These are phyloP conservation scores for Scleropages formosus DNA, from an alignment of 2,797 vertebrate genomes.

Conservation along the genomic window DNA sequence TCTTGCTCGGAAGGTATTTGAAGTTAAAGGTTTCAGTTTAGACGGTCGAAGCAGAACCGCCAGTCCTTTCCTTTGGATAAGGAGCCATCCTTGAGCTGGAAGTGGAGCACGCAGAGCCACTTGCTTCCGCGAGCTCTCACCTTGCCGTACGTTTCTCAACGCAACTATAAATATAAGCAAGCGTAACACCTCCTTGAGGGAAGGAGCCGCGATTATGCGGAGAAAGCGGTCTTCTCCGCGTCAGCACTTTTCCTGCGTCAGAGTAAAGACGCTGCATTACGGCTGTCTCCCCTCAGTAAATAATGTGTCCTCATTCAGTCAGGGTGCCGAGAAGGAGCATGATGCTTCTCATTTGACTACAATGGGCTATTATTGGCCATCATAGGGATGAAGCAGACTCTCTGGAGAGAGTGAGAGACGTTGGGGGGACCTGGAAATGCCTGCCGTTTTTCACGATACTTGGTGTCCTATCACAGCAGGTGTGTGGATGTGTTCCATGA, in stretches of 20 bases:
- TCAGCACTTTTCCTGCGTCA: conserved; percentile 72
- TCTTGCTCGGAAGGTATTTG: background rate
- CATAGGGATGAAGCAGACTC: conserved; percentile 83
- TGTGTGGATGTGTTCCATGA: conserved; percentile 59
- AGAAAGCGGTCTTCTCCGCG: conserved; percentile 60
- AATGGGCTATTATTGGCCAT: conserved; percentile 87
- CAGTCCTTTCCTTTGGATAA: conserved; percentile 34
- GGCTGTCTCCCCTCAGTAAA: conserved; percentile 77
- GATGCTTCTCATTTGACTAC: conserved; percentile 72
- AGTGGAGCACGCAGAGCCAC: conserved; percentile 53
- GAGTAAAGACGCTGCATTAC: conserved; percentile 60
- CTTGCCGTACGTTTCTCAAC: conserved; percentile 61
- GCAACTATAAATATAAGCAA: conserved; percentile 71
- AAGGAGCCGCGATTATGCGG: conserved; percentile 67
- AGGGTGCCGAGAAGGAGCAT: conserved; percentile 73
- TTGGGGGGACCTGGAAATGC: conserved; percentile 80
- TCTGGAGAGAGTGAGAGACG: conserved; percentile 77
- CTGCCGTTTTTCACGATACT: conserved; percentile 75
- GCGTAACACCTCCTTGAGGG: conserved; percentile 60
- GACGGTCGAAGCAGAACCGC: conserved; percentile 10
- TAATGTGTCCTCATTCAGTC: conserved; percentile 84
- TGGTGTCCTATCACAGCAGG: conserved; percentile 58
- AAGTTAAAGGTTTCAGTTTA: background rate
- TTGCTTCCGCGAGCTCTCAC: conserved; percentile 56
- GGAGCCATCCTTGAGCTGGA: conserved; percentile 36